Evolutionary conservation across 2,113 vertebrate species (phyloP).

Genomic region (Chloroceryle aenea): DNA sequence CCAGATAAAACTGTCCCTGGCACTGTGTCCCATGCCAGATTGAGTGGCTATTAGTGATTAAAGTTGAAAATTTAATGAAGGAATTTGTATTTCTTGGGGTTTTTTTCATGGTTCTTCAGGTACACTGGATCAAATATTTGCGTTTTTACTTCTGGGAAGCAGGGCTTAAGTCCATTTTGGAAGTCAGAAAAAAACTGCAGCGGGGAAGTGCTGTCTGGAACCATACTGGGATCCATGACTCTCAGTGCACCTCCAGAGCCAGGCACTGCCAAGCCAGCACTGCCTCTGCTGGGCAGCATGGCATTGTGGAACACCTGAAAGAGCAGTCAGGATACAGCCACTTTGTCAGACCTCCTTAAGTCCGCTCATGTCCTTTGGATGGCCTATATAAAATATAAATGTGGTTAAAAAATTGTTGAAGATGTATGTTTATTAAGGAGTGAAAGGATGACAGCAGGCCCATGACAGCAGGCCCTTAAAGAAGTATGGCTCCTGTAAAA

Average conservation of each 20-base stretch:
- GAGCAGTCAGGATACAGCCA: not conserved
- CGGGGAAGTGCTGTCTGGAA: fast-evolving
- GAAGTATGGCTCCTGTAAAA: not conserved
- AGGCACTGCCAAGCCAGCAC: not conserved
- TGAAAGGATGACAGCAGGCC: not conserved
- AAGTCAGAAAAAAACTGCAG: not conserved
- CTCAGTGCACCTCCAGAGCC: fast-evolving
- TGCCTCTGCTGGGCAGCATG: fast-evolving
- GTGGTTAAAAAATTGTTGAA: not conserved
- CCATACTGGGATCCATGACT: fast-evolving
- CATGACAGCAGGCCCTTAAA: not conserved
- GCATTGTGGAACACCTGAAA: not conserved
- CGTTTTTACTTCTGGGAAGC: not conserved
- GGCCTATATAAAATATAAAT: not conserved
- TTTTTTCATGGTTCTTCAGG: not conserved
- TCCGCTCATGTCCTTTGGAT: not conserved
- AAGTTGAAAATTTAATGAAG: not conserved
- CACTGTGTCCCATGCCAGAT: fast-evolving
- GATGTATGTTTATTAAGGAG: not conserved
- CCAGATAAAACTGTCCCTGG: not conserved
- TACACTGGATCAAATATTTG: not conserved
- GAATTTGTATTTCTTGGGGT: not conserved
- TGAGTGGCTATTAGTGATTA: not conserved
- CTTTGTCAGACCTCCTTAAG: not conserved
- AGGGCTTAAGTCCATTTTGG: not conserved